Conservation (phyloP, 2,113 vertebrate genomes). For the Coptodon bakossiorum region DNA sequence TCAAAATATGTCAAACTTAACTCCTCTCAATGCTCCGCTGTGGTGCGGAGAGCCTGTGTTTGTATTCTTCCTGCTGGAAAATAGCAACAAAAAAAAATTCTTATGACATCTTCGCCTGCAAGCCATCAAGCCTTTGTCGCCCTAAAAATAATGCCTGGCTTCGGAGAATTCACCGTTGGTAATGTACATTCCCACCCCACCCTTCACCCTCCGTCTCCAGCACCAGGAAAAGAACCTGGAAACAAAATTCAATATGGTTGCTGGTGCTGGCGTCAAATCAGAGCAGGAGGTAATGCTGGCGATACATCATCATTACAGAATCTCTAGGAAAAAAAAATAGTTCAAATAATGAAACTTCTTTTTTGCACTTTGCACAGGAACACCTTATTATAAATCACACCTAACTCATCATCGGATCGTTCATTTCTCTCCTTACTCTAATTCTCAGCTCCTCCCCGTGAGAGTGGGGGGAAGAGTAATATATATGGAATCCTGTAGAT, state of each 20-base stretch:
- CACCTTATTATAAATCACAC: slow-evolving; percentile 45
- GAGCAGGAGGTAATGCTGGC: slow-evolving; percentile 1
- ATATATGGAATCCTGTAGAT: slow-evolving; percentile 38
- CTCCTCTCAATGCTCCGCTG: neutral
- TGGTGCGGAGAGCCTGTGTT: neutral
- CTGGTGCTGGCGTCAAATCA: slow-evolving; percentile 17
- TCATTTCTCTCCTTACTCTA: slow-evolving; percentile 16
- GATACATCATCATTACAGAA: slow-evolving; percentile 54
- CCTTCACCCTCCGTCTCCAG: neutral
- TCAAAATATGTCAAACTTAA: slow-evolving; percentile 17
- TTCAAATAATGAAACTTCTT: slow-evolving; percentile 32
- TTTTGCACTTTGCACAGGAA: slow-evolving; percentile 21
- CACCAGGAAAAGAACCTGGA: neutral
- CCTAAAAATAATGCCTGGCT: slow-evolving; percentile 20
- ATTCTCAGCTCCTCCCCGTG: slow-evolving; percentile 16
- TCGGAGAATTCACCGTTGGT: neutral
- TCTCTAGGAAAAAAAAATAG: neutral
- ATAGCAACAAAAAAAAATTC: neutral
- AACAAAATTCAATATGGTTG: slow-evolving; percentile 37
- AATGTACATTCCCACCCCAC: neutral
- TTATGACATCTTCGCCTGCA: slow-evolving; percentile 1
- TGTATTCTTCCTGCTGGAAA: neutral
- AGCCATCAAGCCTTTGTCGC: neutral
- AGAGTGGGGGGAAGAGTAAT: slow-evolving; percentile 3
- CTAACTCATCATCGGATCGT: slow-evolving; percentile 13